Conservation (phyloP, 2,888 invertebrate genomes). For the Desoria tigrina region DNA sequence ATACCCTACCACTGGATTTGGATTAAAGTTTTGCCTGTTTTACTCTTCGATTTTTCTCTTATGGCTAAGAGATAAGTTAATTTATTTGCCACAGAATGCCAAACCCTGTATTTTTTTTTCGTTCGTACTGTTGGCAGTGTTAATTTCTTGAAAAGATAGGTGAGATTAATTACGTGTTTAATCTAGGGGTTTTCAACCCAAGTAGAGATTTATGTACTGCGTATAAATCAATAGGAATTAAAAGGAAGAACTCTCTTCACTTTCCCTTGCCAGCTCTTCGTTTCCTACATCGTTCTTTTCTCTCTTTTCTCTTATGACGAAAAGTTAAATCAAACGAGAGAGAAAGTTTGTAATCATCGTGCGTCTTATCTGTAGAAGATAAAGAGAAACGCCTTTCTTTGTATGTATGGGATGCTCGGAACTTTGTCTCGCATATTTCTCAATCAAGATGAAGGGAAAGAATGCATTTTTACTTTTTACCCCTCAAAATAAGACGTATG, state of each 20-base stretch:
- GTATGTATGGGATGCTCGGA: neutral
- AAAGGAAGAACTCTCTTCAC: neutral
- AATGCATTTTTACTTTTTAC: conserved; percentile 5
- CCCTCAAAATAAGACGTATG: conserved; percentile 10
- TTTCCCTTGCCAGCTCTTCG: too few species aligned
- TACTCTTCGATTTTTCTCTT: too few species aligned
- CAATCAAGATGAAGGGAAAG: conserved; percentile 1
- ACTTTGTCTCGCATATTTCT: conserved; percentile 9
- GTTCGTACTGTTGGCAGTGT: too few species aligned
- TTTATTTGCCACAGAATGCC: too few species aligned
- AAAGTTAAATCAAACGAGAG: conserved; percentile 8
- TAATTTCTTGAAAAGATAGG: too few species aligned
- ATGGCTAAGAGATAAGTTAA: too few species aligned
- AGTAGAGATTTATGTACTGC: neutral
- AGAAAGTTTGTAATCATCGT: conserved; percentile 7
- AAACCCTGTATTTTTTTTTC: too few species aligned
- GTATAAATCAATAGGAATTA: conserved; percentile 8
- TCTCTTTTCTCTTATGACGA: neutral
- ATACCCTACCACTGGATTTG: too few species aligned
- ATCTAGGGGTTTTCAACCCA: neutral
- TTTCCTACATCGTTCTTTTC: too few species aligned
- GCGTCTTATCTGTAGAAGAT: conserved; percentile 2
- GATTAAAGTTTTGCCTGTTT: too few species aligned
- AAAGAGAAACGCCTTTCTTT: conserved; percentile 4
- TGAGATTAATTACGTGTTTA: neutral